Evolutionary conservation across 2,797 vertebrate genomes (phyloP), one percentile per base, ranked within the genome.

Genomic region (Sebastes kiyomatsui): DNA sequence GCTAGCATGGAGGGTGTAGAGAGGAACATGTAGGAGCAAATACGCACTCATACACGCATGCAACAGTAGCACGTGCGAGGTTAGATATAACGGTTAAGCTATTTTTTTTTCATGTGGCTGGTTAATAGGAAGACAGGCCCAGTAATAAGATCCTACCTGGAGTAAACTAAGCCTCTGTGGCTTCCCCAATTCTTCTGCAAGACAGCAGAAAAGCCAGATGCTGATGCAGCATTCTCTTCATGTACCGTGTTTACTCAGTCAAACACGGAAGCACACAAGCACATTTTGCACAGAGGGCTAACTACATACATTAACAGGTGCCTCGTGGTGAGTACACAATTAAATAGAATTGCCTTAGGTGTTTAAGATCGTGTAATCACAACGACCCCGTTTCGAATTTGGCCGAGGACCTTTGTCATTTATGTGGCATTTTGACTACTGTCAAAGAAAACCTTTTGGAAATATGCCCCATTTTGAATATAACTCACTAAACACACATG

Each of bases 151-250:
- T 77, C 58, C 28, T 64, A 62, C 52, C 68, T 68, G 55, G 61
- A 81, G 75, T 72, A 72, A 70, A 75, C 27, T 42, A 8, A 90
- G 72, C 66, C 59, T 61, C 23, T 67, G 55, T 68, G 56, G 68
- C 28, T 71, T 78, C 72, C 8, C 32, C 20, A 54, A 28, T 54
- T 60, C 67, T 61, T 72, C 28, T 77, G 61, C 67, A 72, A 67
- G 60, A 72, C 74, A 76, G 75, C 86, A 81, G 69, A 65, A 81
- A 74, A 35, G 28, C 60, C 25, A 71, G 54, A 38, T 86, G 82
- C 82, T 80, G 72, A 86, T 56, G 84, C 68, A 79, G 72, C 72
- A 61, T 22, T 76, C n/a, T 70, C n/a, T 77, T 59, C 35, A 20
- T 28, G 6, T 30, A 27, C 8, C 16, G 30, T 76, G 70, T 87